Evolutionary conservation across 2,888 invertebrate genomes (phyloP).

Genomic region (Agrotis exclamationis): DNA sequence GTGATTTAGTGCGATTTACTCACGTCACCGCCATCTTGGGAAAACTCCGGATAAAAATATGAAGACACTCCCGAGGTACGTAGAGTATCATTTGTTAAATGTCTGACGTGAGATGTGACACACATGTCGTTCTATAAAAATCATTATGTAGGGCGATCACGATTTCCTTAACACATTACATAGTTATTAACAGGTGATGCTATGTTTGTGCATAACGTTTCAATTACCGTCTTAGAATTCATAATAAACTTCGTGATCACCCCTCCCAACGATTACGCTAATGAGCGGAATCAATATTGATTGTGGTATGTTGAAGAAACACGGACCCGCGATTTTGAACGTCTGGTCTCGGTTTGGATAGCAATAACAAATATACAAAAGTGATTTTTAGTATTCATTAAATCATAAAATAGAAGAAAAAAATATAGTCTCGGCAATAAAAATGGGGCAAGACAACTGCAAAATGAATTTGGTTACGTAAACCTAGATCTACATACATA

Average conservation of each 20-base stretch:
- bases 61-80: slow-evolving; percentile 33
- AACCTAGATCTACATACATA: slow-evolving; percentile 53
- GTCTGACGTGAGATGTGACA: slow-evolving; percentile 51
- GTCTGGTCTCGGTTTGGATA: not conserved
- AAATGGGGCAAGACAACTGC: slow-evolving; percentile 31
- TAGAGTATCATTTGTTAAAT: slow-evolving; percentile 57
- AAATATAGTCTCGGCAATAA: slow-evolving; percentile 2
- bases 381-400: slow-evolving; percentile 6
- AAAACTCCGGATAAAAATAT: slow-evolving; percentile 54
- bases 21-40: slow-evolving; percentile 37
- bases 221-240: slow-evolving; percentile 30
- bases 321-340: not conserved
- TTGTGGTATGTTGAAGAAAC: slow-evolving; percentile 19
- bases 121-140: slow-evolving; percentile 52
- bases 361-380: no score
- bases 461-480: slow-evolving; percentile 58
- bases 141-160: slow-evolving; percentile 59
- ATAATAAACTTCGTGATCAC: slow-evolving; percentile 42
- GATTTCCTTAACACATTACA: slow-evolving; percentile 60
- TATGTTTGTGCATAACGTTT: slow-evolving; percentile 21
- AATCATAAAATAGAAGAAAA: slow-evolving; percentile 16
- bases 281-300: slow-evolving; percentile 40
- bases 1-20: slow-evolving; percentile 47
- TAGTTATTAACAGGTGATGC: slow-evolving; percentile 22
- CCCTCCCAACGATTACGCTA: slow-evolving; percentile 32